Percentiles rank a stretch among this genome's conserved stretches.
Evolutionary conservation across 2,113 vertebrate genomes (phyloP).

Genomic region (Rhabdomys dilectus): DNA sequence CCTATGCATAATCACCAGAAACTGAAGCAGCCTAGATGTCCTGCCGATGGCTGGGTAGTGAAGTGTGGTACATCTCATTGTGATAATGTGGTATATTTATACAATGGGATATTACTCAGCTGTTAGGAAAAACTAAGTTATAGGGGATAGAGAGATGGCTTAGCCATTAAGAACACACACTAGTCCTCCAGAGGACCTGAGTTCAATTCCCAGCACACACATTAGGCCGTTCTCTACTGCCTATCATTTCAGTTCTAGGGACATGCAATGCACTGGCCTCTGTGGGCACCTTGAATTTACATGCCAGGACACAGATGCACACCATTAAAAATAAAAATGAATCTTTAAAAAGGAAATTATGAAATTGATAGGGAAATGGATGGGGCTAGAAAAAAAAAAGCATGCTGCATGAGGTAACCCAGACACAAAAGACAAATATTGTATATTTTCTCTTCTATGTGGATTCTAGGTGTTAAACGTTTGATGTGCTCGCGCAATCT

Average conservation of each 20-base stretch:
- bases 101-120: neutral
- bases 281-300: neutral
- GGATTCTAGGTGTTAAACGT: neutral
- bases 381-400: neutral
- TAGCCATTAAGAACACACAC: neutral
- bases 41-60: neutral
- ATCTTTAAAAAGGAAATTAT: neutral
- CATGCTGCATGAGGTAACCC: neutral
- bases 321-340: neutral
- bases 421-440: neutral
- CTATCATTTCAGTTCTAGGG: neutral
- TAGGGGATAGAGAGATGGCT: neutral
- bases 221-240: neutral
- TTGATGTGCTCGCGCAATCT: neutral
- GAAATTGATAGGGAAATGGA: neutral
- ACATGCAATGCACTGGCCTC: neutral
- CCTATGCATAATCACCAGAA: neutral
- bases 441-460: neutral
- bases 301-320: neutral
- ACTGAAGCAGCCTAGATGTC: neutral
- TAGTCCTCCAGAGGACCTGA: neutral
- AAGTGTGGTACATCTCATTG: neutral
- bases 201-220: neutral
- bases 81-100: neutral
- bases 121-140: neutral